Evolutionary conservation across 2,888 invertebrate genomes (phyloP), one percentile per base, ranked within the genome.

Genomic region (Brachypterus glaber): DNA sequence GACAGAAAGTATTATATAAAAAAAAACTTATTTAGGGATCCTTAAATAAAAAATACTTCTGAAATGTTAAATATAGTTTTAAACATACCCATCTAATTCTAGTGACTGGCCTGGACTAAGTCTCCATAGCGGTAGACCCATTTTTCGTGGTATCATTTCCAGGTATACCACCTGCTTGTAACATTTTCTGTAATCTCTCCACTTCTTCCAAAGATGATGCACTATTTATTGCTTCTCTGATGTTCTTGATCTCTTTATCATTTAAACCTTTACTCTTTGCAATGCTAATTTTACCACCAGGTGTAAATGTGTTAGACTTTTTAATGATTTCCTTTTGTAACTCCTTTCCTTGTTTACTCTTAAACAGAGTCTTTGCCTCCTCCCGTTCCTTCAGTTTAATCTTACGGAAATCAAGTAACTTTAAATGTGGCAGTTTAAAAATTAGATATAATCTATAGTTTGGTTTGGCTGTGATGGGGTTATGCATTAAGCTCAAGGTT

Each of bases 121-220:
- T n/a, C n/a, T n/a, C n/a, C n/a, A n/a, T n/a, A n/a, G n/a, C n/a
- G n/a, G n/a, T n/a, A n/a, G n/a, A n/a, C n/a, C n/a, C n/a, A n/a
- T n/a, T n/a, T n/a, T n/a, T n/a, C n/a, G n/a, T n/a, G n/a, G n/a
- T n/a, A n/a, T n/a, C n/a, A n/a, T n/a, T n/a, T n/a, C n/a, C 87
- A 25, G 92, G 91, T 49, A 93, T 80, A 57, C 90, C 88, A 1
- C 96, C 96, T 2, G 89, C 78, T 60, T 92, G 89, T 35, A 97
- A 68, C 66, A 95, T 77, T 63, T 86, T 83, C 44, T 93, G 92
- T 35, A 98, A 71, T 48, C 91, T 73, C 64, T 97, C 97, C 18
- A 98, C 91, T 68, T 98, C 97, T 58, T 92, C 92, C 46, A 98
- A 66, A 0, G 96, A 92, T 39, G 82, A 83, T 1, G 97, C 97